Evolutionary conservation across 2,888 invertebrate species (phyloP), one percentile per base, ranked within the genome.

Genomic region (Troides aeacus): DNA sequence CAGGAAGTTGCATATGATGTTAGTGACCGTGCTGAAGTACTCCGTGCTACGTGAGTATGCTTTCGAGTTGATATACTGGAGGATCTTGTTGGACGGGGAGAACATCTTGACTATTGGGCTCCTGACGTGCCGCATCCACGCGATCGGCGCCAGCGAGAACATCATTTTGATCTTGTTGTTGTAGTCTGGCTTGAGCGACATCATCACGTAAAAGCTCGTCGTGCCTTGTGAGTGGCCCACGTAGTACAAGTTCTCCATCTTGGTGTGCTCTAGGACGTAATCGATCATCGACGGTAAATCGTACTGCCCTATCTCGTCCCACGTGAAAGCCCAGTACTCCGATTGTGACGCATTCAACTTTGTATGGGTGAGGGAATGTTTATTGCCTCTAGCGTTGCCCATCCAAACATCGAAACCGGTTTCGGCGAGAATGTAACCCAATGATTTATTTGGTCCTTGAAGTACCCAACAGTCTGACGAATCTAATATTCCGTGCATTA

Each of bases 301-400:
- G 78, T 93, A 93, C 2, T 87, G 69, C 0, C 95, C 96, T 80
- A 96, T 96, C 79, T 97, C 95, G 78, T 96, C 95, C 94, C 95
- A 97, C 62, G 95, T 95, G 78, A 84, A 93, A 17, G 85, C 78
- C 92, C 92, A 93, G 73, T 83, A 92, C 12, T 79, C 72, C 0
- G 78, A 30, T 30, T 79, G 70, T 0, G 74, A 78, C 0, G 77
- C 59, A 6, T 72, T 74, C 1, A 86, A 66, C 2, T 64, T 74
- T 1, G 87, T 80, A 78, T 96, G 96, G 1, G 84, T 87, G 64
- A 87, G 85, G 0, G 94, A 94, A 81, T 96, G 95, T 1, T 94
- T 93, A 84, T 97, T 97, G 0, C 97, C 97, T 77, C 97, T 93
- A 1, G 95, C 94, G 84, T 98, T 98, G 1, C 96, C 97, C 81